These are phyloP conservation scores for Psophia crepitans DNA, from an alignment of 2,113 vertebrate species.

Conservation along the genomic window DNA sequence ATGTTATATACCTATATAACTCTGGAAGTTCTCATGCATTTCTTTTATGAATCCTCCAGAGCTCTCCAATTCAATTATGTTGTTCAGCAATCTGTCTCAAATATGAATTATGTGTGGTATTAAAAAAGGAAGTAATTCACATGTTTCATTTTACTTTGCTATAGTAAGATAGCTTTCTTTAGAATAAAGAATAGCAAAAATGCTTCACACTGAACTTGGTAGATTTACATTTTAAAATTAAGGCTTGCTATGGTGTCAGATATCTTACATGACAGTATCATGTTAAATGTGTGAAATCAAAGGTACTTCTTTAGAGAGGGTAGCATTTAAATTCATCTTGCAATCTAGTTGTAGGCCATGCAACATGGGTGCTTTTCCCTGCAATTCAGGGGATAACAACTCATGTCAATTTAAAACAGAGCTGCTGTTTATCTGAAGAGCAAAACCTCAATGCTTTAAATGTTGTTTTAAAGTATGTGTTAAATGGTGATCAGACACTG, in stretches of 20 bases:
- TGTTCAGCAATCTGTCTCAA: conserved; percentile 12
- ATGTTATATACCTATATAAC: not conserved
- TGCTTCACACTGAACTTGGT: not conserved
- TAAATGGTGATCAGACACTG: not conserved
- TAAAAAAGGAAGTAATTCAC: not conserved
- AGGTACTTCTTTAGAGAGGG: not conserved
- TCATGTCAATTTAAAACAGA: not conserved
- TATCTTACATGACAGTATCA: not conserved
- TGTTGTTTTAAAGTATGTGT: not conserved
- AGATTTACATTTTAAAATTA: not conserved
- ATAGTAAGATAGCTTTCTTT: not conserved
- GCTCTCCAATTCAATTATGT: not conserved
- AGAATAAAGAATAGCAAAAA: not conserved
- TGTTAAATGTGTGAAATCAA: not conserved
- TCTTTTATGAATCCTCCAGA: not conserved
- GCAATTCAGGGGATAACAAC: not conserved
- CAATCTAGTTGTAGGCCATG: not conserved
- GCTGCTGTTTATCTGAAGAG: not conserved
- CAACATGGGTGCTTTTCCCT: not conserved
- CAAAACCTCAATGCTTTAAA: not conserved
- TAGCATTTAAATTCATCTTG: not conserved
- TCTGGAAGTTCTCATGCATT: not conserved
- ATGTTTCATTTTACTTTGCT: not conserved
- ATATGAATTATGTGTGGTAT: not conserved
- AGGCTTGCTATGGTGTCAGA: not conserved